Evolutionary conservation across 1,140 invertebrate genomes (phyloP).

Genomic region (Drosophila rhopaloa): DNA sequence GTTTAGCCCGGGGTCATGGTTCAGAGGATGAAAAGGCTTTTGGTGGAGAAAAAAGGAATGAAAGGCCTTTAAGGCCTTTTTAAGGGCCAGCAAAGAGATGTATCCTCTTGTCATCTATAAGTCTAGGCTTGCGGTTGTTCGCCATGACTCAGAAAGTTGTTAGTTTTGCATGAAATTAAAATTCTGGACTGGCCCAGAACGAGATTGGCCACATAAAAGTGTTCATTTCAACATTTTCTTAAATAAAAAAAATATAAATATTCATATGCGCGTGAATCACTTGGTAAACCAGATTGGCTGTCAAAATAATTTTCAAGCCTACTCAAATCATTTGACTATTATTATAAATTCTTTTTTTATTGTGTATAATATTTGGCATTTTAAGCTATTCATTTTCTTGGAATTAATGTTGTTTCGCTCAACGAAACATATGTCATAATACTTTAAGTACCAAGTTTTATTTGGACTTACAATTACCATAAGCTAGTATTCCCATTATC

Average conservation of each 20-base stretch:
- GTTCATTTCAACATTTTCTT: conserved; percentile 25
- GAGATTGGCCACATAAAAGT: conserved; percentile 34
- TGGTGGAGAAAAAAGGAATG: neutral
- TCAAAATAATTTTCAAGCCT: conserved; percentile 18
- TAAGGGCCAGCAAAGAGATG: conserved; percentile 4
- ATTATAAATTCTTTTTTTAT: neutral
- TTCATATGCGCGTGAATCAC: conserved; percentile 31
- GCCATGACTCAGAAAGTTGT: conserved; percentile 31
- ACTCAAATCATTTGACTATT: neutral
- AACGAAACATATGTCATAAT: no score
- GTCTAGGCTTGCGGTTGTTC: conserved; percentile 18
- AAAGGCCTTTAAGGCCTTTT: conserved; percentile 12
- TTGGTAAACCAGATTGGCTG: conserved; percentile 4
- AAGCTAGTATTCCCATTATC: neutral
- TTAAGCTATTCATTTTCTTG: no score
- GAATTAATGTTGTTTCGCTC: no score
- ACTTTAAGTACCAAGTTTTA: no score
- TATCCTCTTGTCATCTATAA: conserved; percentile 30
- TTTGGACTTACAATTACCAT: neutral
- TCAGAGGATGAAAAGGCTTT: conserved; percentile 10
- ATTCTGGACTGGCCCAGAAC: neutral
- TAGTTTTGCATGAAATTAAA: conserved; percentile 11
- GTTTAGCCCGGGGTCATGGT: conserved; percentile 19
- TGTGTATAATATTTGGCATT: no score
- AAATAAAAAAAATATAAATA: conserved; percentile 18